A percentile compares a stretch with the other conserved stretches of the same genome.
These are phyloP conservation scores for Xiphorhynchus elegans DNA, from an alignment of 2,113 vertebrate species.

Conservation along the genomic window DNA sequence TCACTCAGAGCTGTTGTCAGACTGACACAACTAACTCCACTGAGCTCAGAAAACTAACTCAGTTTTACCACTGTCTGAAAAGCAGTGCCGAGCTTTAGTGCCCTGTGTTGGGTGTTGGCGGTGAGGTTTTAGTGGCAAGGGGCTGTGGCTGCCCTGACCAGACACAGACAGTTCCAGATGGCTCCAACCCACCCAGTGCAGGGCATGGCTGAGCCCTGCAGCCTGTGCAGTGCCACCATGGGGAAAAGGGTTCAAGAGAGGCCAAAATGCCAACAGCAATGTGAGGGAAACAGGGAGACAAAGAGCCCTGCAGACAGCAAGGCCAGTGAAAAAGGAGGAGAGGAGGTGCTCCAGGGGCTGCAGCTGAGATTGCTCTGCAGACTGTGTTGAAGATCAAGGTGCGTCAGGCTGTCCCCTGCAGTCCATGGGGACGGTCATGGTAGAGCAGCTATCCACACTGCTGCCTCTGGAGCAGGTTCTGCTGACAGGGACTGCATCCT, in stretches of 20 bases:
- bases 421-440: too few species aligned
- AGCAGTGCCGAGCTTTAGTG: neutral
- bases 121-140: neutral
- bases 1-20: neutral
- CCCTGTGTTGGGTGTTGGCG: neutral
- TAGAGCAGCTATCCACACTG: too few species aligned
- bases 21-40: neutral
- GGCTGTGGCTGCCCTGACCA: accelerated
- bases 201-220: neutral
- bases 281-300: neutral
- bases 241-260: neutral
- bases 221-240: neutral
- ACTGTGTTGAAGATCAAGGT: too few species aligned
- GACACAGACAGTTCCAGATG: accelerated
- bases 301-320: neutral
- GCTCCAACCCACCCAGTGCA: neutral
- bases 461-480: accelerated
- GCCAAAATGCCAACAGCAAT: neutral
- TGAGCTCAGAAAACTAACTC: neutral
- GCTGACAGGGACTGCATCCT: neutral
- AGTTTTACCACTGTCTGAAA: neutral
- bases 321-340: neutral
- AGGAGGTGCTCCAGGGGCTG: accelerated
- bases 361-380: neutral
- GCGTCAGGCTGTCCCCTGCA: neutral